A percentile compares a stretch with the other conserved stretches of the same genome.
Evolutionary conservation across 2,888 invertebrate genomes (phyloP).

Genomic region (Sisyra nigra): DNA sequence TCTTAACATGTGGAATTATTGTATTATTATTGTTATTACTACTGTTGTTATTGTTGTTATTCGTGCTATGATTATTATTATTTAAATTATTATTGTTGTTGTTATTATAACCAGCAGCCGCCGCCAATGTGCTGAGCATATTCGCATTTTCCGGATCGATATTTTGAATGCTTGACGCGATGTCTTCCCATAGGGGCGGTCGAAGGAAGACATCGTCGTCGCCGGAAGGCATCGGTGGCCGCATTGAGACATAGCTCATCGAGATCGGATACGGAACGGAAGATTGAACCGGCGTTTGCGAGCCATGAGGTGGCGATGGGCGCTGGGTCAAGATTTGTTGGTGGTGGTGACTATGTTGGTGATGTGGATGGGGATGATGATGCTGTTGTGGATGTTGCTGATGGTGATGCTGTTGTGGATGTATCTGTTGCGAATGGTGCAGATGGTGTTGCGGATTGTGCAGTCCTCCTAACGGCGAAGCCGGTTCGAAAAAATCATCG

Average conservation of each 20-base stretch:
- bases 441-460: slow-evolving; percentile 14
- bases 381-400: slow-evolving; percentile 6
- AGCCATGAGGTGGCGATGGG: slow-evolving; percentile 14
- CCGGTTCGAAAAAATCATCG: slow-evolving; percentile 49
- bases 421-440: slow-evolving; percentile 13
- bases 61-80: neutral
- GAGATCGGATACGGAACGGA: slow-evolving; percentile 19
- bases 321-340: slow-evolving; percentile 7
- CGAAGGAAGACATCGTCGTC: slow-evolving; percentile 77
- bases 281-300: slow-evolving; percentile 15
- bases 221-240: slow-evolving; percentile 33
- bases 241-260: slow-evolving; percentile 37
- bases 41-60: neutral
- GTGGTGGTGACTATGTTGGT: slow-evolving; percentile 9
- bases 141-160: slow-evolving; percentile 82
- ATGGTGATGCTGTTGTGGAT: slow-evolving; percentile 8
- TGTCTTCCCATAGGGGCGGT: slow-evolving; percentile 83
- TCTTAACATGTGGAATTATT: slow-evolving; percentile 51
- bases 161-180: slow-evolving; percentile 78
- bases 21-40: neutral
- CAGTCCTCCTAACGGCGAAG: slow-evolving; percentile 32
- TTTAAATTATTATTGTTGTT: slow-evolving; percentile 3
- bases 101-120: slow-evolving; percentile 12
- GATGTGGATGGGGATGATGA: slow-evolving; percentile 3
- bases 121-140: slow-evolving; percentile 54